Evolutionary conservation across 2,797 vertebrate genomes (phyloP).

Genomic region (Scleropages formosus): DNA sequence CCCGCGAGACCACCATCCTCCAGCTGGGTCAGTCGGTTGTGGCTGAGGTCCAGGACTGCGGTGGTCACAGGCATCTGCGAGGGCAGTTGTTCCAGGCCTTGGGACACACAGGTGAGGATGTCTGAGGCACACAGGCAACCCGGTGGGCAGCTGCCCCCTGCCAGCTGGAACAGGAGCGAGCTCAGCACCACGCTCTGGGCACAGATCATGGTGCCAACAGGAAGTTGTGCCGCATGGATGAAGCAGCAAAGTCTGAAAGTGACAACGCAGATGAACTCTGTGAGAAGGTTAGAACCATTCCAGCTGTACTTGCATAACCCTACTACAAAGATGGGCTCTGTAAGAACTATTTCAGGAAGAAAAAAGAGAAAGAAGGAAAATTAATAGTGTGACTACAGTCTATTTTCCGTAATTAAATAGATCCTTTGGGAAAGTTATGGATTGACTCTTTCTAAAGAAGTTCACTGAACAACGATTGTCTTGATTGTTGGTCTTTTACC

Average conservation of each 20-base stretch:
- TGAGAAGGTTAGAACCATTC: not conserved
- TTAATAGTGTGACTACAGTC: not conserved
- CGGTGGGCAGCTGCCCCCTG: constrained; percentile 51
- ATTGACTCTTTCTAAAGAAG: not conserved
- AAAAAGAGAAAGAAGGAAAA: not conserved
- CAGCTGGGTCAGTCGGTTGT: constrained; percentile 74
- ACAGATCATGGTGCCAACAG: constrained; percentile 53
- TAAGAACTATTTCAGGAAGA: not conserved
- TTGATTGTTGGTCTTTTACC: not conserved
- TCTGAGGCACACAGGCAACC: constrained; percentile 82
- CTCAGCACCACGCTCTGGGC: constrained; percentile 55
- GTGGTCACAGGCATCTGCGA: constrained; percentile 56
- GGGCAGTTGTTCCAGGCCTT: constrained; percentile 66
- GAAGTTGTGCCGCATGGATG: constrained; percentile 28
- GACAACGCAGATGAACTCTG: not conserved
- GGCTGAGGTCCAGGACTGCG: constrained; percentile 81
- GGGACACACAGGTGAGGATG: constrained; percentile 81
- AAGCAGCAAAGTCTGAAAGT: not conserved
- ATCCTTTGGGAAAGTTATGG: too few relatives aligned
- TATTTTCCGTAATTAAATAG: too few relatives aligned
- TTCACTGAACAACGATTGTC: not conserved
- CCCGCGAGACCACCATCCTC: constrained; percentile 62
- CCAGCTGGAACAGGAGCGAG: not conserved
- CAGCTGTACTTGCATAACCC: not conserved
- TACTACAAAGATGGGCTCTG: not conserved